Conservation (phyloP, 2,113 vertebrate genomes). For the Malaclemys terrapin region DNA sequence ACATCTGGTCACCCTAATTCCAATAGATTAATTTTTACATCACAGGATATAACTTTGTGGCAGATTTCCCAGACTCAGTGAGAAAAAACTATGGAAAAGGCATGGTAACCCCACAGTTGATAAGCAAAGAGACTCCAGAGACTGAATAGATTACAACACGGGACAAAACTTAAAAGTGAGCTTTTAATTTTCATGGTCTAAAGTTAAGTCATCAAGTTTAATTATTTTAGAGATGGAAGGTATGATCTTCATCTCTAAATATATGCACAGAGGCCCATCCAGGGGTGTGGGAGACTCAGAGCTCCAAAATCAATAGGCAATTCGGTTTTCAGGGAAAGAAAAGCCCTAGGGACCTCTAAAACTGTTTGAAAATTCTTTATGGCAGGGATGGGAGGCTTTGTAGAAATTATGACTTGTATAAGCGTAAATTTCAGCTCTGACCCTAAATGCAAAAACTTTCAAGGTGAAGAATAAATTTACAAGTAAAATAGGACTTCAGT, state of each 20-base stretch:
- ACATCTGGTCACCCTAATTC: neutral
- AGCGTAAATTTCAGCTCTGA: fast-evolving
- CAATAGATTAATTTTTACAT: neutral
- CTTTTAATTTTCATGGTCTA: conserved; percentile 17
- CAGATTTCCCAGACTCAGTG: neutral
- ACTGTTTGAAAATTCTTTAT: neutral
- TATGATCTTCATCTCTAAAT: conserved; percentile 61
- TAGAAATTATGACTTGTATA: neutral
- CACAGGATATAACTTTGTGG: fast-evolving
- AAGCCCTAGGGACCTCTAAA: neutral
- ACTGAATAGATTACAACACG: neutral
- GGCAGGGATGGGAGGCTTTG: neutral
- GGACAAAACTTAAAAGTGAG: neutral
- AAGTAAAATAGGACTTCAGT: neutral
- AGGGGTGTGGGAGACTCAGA: neutral
- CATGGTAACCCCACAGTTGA: fast-evolving
- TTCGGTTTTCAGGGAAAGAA: conserved; percentile 17
- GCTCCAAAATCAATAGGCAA: conserved; percentile 64
- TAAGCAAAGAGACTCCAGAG: neutral
- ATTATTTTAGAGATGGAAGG: conserved; percentile 61
- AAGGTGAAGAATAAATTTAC: neutral
- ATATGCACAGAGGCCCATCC: neutral
- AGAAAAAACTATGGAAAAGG: neutral
- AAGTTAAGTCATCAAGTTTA: conserved; percentile 54
- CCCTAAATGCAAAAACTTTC: neutral